Percentiles rank a stretch among this genome's conserved stretches.
Evolutionary conservation across 37 sponge, comb jelly and placozoan genomes (phyloP).

Genomic region (Chondrosia reniformis): DNA sequence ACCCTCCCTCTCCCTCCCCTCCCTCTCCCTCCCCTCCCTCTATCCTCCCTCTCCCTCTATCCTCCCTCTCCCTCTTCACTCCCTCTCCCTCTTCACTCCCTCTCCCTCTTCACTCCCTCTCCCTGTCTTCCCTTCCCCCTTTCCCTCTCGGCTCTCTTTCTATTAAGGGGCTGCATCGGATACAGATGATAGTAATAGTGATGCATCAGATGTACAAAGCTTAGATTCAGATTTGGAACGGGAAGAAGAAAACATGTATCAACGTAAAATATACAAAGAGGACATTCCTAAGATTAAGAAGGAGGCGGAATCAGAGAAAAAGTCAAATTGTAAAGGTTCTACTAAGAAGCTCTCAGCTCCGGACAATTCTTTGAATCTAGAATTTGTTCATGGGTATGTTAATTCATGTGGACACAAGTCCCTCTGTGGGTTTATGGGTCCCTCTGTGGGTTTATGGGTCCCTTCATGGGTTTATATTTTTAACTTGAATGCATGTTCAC

Average conservation of each 20-base stretch:
- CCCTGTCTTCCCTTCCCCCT: neutral
- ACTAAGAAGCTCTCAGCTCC: conserved; percentile 46
- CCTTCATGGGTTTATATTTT: neutral
- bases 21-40: neutral
- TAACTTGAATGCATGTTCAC: too few species aligned
- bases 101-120: too few species aligned
- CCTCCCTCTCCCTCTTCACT: too few species aligned
- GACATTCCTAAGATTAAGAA: conserved; percentile 62
- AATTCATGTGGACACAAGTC: neutral
- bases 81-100: too few species aligned
- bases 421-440: neutral
- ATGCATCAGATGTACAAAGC: conserved; percentile 76
- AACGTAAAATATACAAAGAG: conserved; percentile 59
- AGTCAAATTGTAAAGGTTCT: neutral
- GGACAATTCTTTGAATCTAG: conserved; percentile 39
- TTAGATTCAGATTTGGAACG: conserved; percentile 87
- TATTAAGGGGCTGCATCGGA: conserved; percentile 62
- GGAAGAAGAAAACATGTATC: conserved; percentile 63
- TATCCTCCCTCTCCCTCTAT: neutral
- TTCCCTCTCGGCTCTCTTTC: neutral
- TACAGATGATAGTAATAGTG: conserved; percentile 83
- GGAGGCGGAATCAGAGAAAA: conserved; percentile 24
- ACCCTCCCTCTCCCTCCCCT: neutral
- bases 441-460: neutral
- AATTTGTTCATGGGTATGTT: conserved; percentile 89